These are phyloP conservation scores for Sebastes cheni DNA, from an alignment of 2,797 vertebrate species.

Conservation along the genomic window DNA sequence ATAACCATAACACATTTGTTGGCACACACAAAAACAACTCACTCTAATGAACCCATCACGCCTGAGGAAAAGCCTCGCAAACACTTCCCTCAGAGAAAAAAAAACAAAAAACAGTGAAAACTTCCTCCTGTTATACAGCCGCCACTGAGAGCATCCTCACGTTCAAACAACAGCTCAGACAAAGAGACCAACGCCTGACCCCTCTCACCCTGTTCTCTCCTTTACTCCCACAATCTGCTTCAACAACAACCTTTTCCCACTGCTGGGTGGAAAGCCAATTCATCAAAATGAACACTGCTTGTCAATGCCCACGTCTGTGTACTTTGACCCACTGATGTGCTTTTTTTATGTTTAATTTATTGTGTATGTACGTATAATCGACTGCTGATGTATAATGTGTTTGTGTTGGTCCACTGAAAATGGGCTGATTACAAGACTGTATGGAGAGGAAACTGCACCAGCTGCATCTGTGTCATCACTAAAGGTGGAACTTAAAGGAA, in stretches of 20 bases:
- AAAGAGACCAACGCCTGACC: background rate
- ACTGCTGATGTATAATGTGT: background rate
- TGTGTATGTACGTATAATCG: background rate
- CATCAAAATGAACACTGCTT: constrained; percentile 1
- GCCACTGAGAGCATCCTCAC: background rate
- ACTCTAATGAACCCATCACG: background rate
- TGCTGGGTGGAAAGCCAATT: constrained; percentile 15
- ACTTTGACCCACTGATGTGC: background rate
- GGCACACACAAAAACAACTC: background rate
- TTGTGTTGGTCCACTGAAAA: background rate
- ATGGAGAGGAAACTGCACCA: background rate
- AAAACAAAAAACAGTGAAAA: background rate
- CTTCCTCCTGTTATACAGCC: background rate
- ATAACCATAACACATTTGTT: background rate
- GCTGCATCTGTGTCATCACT: background rate
- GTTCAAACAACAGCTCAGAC: background rate
- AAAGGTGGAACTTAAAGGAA: too few species aligned
- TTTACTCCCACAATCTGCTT: background rate
- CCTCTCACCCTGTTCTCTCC: background rate
- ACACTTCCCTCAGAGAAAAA: background rate
- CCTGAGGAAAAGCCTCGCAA: background rate
- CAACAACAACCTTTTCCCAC: background rate
- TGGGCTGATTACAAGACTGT: background rate
- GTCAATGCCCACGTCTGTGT: background rate
- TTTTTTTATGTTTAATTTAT: background rate